Evolutionary conservation across 2,797 vertebrate genomes (phyloP), one percentile per base, ranked within the genome.

Genomic region (Enteromius trimaculatus): DNA sequence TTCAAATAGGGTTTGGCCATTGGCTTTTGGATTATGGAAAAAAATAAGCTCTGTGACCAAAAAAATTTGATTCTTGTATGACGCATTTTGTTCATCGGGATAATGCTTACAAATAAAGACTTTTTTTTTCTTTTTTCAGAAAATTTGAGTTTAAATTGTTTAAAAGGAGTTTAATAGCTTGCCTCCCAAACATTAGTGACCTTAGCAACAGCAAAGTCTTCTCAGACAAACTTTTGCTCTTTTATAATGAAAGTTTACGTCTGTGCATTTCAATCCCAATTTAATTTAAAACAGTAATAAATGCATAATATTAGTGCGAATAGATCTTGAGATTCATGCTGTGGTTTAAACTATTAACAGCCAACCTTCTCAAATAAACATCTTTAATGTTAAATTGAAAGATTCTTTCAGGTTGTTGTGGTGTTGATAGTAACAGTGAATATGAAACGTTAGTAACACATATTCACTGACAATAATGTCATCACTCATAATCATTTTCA

Each of bases 401-500:
- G 6, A 69, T 42, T 14, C 2, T 7, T 42, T 39, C 37, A 42
- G 21, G 37, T 44, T 13, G 9, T 44, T 6, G 13, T 69, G 23
- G 6, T 44, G 42, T 14, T 3, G 6, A 9, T 19, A 14, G 13
- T 47, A 7, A 64, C 62, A 3, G 62, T 65, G 23, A 65, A 34
- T 65, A 14, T 31, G 1, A 34, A 65, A 34, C 1, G 26, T 31
- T 64, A 17, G 6, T 13, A 29, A 29, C 60, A 62, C 23, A 26
- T 29, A 13, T 29, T 62, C 13, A 64, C 14, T 29, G 17, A 16
- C 23, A 62, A 23, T 62, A 16, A 62, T 16, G 14, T 64, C 17
- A 17, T 64, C 60, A 64, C 60, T 64, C 17, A 26, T 64, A 64
- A 16, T 64, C 26, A 64, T 29, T 66, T 66, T 66, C 31, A 66